Evolutionary conservation across 2,113 vertebrate genomes (phyloP).

Genomic region (Neodon shergylaensis): DNA sequence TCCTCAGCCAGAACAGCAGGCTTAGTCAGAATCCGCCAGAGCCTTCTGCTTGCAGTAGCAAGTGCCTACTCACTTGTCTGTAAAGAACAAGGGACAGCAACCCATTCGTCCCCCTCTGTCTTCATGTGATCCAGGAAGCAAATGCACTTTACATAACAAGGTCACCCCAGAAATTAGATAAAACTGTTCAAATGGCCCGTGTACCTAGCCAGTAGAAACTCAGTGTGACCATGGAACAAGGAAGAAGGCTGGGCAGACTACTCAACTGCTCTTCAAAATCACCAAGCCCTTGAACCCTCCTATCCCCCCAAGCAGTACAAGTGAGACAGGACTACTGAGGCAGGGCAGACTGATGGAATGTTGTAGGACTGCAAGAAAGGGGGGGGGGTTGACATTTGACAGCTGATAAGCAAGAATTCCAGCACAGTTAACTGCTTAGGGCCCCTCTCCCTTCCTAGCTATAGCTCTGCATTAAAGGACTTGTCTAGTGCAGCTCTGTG

Average conservation of each 20-base stretch:
- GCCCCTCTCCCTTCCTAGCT: background rate
- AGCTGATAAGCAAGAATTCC: background rate
- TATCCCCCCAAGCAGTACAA: conserved; percentile 62
- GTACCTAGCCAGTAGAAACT: conserved; percentile 33
- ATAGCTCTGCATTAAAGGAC: background rate
- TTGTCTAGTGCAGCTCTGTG: background rate
- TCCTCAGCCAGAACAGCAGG: background rate
- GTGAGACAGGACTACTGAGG: conserved; percentile 63
- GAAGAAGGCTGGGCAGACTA: conserved; percentile 62
- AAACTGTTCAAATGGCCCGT: background rate
- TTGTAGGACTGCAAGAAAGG: conserved; percentile 19
- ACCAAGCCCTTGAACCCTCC: conserved; percentile 65
- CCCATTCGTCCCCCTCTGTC: background rate
- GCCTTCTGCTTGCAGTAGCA: too few species aligned
- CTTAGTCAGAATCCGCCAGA: fast-evolving
- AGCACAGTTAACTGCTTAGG: background rate
- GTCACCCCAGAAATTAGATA: background rate
- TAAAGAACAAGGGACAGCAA: too few species aligned
- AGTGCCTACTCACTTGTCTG: background rate
- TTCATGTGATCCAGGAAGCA: background rate
- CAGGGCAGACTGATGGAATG: background rate
- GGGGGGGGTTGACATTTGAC: background rate
- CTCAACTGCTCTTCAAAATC: conserved; percentile 74
- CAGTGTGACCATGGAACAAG: background rate
- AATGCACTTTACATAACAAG: conserved; percentile 17